phyloP scores from a whole-genome alignment of 2,113 vertebrate species.

The Nesospiza acunhae region DNA sequence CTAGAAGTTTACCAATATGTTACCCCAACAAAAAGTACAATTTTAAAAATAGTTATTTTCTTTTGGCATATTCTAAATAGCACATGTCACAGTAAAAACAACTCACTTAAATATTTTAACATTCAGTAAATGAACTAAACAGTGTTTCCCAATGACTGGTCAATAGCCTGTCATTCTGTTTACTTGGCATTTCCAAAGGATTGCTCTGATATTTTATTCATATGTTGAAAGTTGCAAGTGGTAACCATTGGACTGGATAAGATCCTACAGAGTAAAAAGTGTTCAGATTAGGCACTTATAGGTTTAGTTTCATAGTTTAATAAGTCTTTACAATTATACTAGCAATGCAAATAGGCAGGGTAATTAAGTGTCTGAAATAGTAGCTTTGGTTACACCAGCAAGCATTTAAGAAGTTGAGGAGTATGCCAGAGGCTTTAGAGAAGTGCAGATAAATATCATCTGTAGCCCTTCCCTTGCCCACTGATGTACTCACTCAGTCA shows the following conservation, averaged over 20 bases:
- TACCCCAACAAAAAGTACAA: not conserved
- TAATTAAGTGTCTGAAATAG: not conserved
- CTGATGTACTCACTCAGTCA: not conserved
- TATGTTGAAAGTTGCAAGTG: not conserved
- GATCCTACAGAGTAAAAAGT: not conserved
- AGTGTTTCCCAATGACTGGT: not conserved
- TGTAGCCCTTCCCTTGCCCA: not conserved
- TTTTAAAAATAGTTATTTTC: constrained; percentile 19
- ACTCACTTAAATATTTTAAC: not conserved
- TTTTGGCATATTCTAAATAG: not conserved
- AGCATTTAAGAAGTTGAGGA: not conserved
- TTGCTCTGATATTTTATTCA: constrained; percentile 3
- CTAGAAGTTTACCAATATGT: not conserved
- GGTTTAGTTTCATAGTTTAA: not conserved
- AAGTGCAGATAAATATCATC: not conserved
- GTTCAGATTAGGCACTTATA: no score
- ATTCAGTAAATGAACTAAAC: not conserved
- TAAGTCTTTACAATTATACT: not conserved
- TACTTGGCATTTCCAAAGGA: not conserved
- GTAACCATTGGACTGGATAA: not conserved
- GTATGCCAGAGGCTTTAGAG: not conserved
- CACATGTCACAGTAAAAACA: not conserved
- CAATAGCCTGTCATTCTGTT: not conserved
- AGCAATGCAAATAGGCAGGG: not conserved
- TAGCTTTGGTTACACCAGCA: not conserved